phyloP scores from a whole-genome alignment of 2,797 vertebrate genomes.

The Anguilla obscura region DNA sequence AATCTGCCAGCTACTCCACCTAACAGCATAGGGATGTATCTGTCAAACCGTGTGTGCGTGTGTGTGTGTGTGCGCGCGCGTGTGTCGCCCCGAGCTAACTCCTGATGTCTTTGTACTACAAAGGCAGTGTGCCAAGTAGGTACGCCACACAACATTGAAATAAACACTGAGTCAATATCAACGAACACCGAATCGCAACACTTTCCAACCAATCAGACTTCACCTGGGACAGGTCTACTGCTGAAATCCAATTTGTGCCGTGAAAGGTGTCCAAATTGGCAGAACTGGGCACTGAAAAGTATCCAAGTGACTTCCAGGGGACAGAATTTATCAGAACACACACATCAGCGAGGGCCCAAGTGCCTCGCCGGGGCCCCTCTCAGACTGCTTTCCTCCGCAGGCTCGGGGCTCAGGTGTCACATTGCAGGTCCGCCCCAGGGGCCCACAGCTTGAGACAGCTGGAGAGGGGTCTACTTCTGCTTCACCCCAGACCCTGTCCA shows the following conservation, averaged over 20 bases:
- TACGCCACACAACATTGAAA: background rate
- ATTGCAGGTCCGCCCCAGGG: background rate
- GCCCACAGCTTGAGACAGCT: background rate
- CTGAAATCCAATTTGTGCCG: background rate
- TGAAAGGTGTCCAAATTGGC: background rate
- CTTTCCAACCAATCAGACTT: background rate
- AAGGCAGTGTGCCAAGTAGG: background rate
- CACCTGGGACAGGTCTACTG: background rate
- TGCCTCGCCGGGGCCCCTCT: background rate
- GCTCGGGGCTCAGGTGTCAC: background rate
- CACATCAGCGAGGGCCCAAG: background rate
- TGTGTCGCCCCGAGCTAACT: background rate
- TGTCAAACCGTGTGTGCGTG: background rate
- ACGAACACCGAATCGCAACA: background rate
- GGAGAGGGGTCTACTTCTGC: background rate
- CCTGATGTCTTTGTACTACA: background rate
- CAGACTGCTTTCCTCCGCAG: background rate
- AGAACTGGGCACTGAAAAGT: background rate
- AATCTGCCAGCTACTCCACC: background rate
- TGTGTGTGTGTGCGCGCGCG: background rate
- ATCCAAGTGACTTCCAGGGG: background rate
- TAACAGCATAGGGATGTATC: background rate
- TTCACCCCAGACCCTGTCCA: background rate
- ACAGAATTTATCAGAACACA: background rate
- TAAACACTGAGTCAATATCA: background rate